Evolutionary conservation across 2,888 invertebrate species (phyloP).

Genomic region (Agonopterix heracliana): DNA sequence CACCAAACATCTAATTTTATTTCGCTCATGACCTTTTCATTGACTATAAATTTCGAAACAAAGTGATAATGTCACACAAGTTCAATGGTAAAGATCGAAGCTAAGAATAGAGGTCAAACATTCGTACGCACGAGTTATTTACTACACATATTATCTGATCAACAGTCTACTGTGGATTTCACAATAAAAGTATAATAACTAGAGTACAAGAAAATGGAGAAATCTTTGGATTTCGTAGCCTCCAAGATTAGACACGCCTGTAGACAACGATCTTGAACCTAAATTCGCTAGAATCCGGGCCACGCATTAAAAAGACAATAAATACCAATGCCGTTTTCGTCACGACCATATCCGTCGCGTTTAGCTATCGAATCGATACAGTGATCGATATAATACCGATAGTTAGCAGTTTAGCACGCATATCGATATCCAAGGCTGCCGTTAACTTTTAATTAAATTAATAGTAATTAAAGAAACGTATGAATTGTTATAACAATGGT

Average conservation of each 20-base stretch:
- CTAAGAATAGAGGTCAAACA: constrained; percentile 19
- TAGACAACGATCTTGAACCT: constrained; percentile 48
- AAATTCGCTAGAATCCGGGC: constrained; percentile 59
- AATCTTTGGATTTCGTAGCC: background rate
- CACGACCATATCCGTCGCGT: constrained; percentile 59
- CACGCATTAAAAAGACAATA: constrained; percentile 54
- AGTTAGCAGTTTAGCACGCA: constrained; percentile 25
- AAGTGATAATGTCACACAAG: constrained; percentile 39
- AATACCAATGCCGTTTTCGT: constrained; percentile 53
- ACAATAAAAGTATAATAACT: background rate
- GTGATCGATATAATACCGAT: constrained; percentile 45
- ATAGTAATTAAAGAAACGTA: constrained; percentile 11
- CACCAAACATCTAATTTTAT: constrained; percentile 52
- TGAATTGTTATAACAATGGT: constrained; percentile 7
- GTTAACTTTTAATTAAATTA: constrained; percentile 25
- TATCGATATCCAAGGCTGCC: constrained; percentile 37
- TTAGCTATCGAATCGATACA: constrained; percentile 47
- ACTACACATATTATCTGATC: no score
- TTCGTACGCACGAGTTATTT: constrained; percentile 1
- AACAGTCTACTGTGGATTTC: no score
- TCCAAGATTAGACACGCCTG: constrained; percentile 17
- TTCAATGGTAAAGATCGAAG: constrained; percentile 40
- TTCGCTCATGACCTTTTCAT: constrained; percentile 45
- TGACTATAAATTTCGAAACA: constrained; percentile 42
- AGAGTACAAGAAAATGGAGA: background rate